Conservation (phyloP, 30 jellyfish, hydroid and myxozoan genomes). For the Clytia hemisphaerica region DNA sequence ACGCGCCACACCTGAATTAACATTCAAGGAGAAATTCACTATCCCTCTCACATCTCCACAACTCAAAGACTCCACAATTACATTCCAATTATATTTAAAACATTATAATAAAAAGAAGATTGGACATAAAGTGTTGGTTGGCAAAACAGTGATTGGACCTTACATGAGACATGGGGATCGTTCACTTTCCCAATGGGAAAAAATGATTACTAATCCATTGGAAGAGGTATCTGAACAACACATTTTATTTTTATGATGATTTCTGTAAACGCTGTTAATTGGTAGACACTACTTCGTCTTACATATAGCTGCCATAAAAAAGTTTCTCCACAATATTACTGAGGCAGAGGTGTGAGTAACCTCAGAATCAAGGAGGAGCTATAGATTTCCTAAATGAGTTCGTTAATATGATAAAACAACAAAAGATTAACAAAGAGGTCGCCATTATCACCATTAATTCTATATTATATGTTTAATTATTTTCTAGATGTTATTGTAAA, state of each 20-base stretch:
- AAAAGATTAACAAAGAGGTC: too few species aligned
- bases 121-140: slow-evolving; percentile 33
- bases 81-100: slow-evolving; percentile 46
- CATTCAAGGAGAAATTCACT: slow-evolving; percentile 33
- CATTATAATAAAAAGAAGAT: slow-evolving; percentile 42
- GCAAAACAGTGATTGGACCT: slow-evolving; percentile 83
- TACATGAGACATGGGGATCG: slow-evolving; percentile 60
- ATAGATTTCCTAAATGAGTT: too few species aligned
- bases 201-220: slow-evolving; percentile 54
- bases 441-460: too few species aligned
- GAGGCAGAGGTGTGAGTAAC: too few species aligned
- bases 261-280: too few species aligned
- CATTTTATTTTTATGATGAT: slow-evolving; percentile 31
- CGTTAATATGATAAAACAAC: too few species aligned
- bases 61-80: slow-evolving; percentile 38
- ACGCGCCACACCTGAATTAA: slow-evolving; percentile 64
- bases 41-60: slow-evolving; percentile 36
- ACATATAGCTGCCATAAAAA: too few species aligned
- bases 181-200: slow-evolving; percentile 82
- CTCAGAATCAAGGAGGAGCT: too few species aligned
- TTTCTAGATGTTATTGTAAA: too few species aligned
- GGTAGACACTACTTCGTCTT: too few species aligned
- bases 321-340: too few species aligned
- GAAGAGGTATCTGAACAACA: slow-evolving; percentile 60
- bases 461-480: too few species aligned